Base-by-base conservation (phyloP, 2,113 vertebrate species). In the Oreochromis spilurus region DNA sequence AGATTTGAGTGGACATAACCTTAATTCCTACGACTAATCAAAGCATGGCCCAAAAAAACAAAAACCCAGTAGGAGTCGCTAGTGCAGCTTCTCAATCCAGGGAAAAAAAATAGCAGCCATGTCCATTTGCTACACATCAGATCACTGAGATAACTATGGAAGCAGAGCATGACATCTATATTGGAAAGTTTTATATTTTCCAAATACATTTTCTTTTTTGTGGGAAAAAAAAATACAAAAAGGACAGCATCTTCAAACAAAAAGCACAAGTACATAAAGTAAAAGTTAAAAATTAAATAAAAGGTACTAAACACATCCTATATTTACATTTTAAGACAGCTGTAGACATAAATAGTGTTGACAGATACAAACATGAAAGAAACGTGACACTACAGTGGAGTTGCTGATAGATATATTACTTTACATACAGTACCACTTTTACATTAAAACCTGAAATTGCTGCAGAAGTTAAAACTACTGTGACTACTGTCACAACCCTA, bases 341-440 rank as follows among this genome's bases (percentile, higher is more conserved):
- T 52, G 50, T 86, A 55, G 10, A 53, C 87, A 91, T 91, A 93
- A 91, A 93, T 88, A 91, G n/a, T n/a, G 12, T 19, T 58, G 38
- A 79, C 21, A 70, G 45, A 83, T 90, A 86, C 19, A 86, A 79
- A 91, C 43, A 58, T 24, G 57, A 52, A 50, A 82, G 21, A 88
- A 38, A 84, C 21, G 60, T 87, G 87, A 91, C 85, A 81, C 70
- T 82, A 88, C 45, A 86, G 21, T 31, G 29, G 53, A 53, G 26
- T 24, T 77, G 88, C 88, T 87, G 77, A 43, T 87, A 70, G 34
- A 70, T 43, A 58, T 60, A 45, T 82, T 50, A 83, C 11, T 87
- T 77, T 81, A 91, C 70, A 78, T 83, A 85, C 21, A 86, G 58
- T 82, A 89, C 75, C 26, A 81, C 9, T 52, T 45, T 43, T 81